These are phyloP conservation scores for Prorops nasuta DNA, from an alignment of 1,140 invertebrate species.

Conservation along the genomic window DNA sequence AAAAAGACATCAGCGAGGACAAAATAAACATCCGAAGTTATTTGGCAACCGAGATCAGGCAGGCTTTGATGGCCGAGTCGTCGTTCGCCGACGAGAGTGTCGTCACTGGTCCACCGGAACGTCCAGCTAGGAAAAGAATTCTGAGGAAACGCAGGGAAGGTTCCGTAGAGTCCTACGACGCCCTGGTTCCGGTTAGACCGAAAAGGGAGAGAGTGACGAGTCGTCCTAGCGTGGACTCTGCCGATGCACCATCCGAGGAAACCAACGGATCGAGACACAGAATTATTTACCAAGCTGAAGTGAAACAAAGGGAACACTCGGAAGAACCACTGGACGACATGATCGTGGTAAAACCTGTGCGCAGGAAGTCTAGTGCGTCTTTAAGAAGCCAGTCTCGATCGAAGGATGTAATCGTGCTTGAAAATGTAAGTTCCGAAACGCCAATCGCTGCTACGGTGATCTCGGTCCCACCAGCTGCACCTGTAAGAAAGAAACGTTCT, in stretches of 20 bases:
- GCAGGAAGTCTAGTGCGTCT: conserved; percentile 44
- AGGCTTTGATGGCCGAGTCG: conserved; percentile 68
- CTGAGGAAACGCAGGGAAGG: conserved; percentile 38
- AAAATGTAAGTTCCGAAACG: conserved; percentile 1
- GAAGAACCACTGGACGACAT: conserved; percentile 47
- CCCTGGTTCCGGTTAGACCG: conserved; percentile 29
- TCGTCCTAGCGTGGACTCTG: conserved; percentile 43
- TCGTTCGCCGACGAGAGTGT: conserved; percentile 62
- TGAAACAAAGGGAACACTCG: conserved; percentile 13
- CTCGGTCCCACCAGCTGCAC: not conserved
- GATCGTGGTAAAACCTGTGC: conserved; percentile 46
- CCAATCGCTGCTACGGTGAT: not conserved
- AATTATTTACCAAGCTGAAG: conserved; percentile 46
- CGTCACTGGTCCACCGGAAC: conserved; percentile 24
- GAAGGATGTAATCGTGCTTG: conserved; percentile 3
- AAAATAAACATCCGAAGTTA: conserved; percentile 76
- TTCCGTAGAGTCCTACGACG: conserved; percentile 27
- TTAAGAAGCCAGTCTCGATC: conserved; percentile 27
- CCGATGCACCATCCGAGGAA: conserved; percentile 11
- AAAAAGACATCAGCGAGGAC: conserved; percentile 76
- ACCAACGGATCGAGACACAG: conserved; percentile 33
- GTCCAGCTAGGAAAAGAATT: conserved; percentile 40
- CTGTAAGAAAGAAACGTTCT: conserved; percentile 12
- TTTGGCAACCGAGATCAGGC: conserved; percentile 65
- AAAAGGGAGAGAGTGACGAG: conserved; percentile 35